Conservation (phyloP, 2,113 vertebrate genomes). For the human region GRCh38 chr7:65891001-65891500, state of each 20-base stretch:
- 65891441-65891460: background rate
- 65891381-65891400: constrained; percentile 5
- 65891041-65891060: background rate
- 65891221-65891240: background rate
- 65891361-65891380: constrained; percentile 42
- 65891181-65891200: background rate
- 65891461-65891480: background rate
- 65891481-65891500: background rate
- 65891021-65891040: background rate
- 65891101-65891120: background rate
- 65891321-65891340: background rate
- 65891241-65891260: constrained; percentile 18
- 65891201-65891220: background rate
- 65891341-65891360: constrained; percentile 24
- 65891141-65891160: constrained; percentile 22
- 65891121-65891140: background rate
- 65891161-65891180: background rate
- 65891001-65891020: background rate
- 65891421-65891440: background rate
- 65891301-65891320: constrained; percentile 40
- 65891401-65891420: constrained; percentile 53
- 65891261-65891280: background rate
- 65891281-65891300: constrained; percentile 3
- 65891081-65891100: background rate
- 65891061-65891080: background rate